Percentiles rank a stretch among this genome's conserved stretches.
Conservation (phyloP, 1,140 invertebrate species). For the Sipha flava region DNA sequence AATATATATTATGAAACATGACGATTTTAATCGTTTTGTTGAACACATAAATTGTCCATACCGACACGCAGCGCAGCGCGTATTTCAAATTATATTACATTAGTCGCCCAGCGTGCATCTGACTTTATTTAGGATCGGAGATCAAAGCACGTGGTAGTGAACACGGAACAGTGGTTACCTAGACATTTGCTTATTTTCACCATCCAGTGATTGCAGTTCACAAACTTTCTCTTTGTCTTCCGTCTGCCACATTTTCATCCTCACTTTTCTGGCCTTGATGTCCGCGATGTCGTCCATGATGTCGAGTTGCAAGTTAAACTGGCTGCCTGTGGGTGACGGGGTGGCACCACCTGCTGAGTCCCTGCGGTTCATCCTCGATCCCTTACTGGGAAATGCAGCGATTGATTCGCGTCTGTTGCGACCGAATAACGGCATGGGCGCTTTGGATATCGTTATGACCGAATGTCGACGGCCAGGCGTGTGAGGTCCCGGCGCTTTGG, state of each 20-base stretch:
- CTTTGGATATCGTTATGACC: conserved; percentile 71
- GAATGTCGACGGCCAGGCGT: conserved; percentile 68
- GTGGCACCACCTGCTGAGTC: conserved; percentile 40
- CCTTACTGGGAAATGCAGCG: conserved; percentile 55
- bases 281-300: conserved; percentile 73
- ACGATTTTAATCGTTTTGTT: too few species aligned
- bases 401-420: conserved; percentile 67
- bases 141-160: too few species aligned
- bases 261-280: conserved; percentile 65
- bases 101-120: too few species aligned
- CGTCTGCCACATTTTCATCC: conserved; percentile 73
- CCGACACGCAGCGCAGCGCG: too few species aligned
- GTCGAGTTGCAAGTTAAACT: conserved; percentile 70
- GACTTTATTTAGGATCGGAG: too few species aligned
- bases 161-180: not conserved
- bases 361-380: conserved; percentile 31
- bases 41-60: too few species aligned
- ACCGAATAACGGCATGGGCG: conserved; percentile 60
- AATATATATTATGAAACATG: too few species aligned
- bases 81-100: too few species aligned
- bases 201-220: conserved; percentile 66
- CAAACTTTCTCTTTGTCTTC: conserved; percentile 64
- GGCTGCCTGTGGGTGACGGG: conserved; percentile 58
- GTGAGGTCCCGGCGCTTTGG: conserved; percentile 57
- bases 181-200: conserved; percentile 39